Conservation (phyloP, 2,113 vertebrate genomes). For the Gasterosteus nipponicus region DNA sequence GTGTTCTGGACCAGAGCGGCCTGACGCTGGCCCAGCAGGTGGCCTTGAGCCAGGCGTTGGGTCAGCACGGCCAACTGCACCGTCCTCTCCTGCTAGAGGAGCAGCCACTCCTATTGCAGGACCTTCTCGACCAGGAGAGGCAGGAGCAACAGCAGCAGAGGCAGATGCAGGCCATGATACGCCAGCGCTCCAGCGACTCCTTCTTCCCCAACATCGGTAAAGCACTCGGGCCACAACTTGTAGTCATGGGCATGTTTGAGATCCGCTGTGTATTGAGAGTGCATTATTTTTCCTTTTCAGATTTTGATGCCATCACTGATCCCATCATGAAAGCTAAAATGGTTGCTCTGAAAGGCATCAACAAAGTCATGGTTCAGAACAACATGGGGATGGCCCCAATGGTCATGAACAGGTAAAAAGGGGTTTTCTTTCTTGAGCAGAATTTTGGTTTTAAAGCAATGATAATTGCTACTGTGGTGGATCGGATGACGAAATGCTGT, state of each 20-base stretch:
- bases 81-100: conserved; percentile 93
- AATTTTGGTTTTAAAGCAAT: background rate
- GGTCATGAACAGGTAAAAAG: conserved; percentile 91
- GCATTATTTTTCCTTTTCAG: conserved; percentile 75
- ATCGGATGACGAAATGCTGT: background rate
- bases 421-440: background rate
- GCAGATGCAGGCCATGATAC: conserved; percentile 99
- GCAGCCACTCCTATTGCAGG: conserved; percentile 94
- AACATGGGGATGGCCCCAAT: conserved; percentile 93
- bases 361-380: conserved; percentile 98
- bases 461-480: background rate
- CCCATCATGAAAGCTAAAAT: conserved; percentile 99
- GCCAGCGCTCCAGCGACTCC: conserved; percentile 90
- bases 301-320: conserved; percentile 97
- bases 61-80: conserved; percentile 83
- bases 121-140: conserved; percentile 95
- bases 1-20: conserved; percentile 55
- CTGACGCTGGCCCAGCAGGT: conserved; percentile 81
- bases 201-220: conserved; percentile 98
- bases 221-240: conserved; percentile 67
- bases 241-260: background rate
- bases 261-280: conserved; percentile 6
- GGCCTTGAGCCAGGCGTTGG: conserved; percentile 79
- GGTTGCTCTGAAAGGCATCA: conserved; percentile 98
- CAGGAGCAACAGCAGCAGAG: conserved; percentile 98